These are phyloP conservation scores for Gandaritis pyraliata DNA, from an alignment of 2,888 invertebrate species.

Conservation along the genomic window DNA sequence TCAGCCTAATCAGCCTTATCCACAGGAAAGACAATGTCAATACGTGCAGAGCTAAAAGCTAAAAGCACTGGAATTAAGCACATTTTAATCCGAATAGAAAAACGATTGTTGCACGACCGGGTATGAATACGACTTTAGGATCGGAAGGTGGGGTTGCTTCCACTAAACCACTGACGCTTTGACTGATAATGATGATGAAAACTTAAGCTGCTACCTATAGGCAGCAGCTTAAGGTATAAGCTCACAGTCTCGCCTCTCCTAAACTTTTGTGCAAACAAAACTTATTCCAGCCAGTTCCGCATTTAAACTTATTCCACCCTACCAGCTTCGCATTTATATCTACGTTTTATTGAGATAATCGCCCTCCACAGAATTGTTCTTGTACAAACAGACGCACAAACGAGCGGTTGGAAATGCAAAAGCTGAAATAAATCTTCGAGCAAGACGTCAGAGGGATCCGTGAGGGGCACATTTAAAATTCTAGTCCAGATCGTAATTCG, in stretches of 20 bases:
- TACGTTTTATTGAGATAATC: constrained; percentile 63
- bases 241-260: neutral
- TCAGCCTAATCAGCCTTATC: too few relatives aligned
- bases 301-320: constrained; percentile 13
- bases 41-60: too few relatives aligned
- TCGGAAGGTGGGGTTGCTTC: too few relatives aligned
- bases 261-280: neutral
- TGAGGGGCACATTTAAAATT: constrained; percentile 68
- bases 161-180: too few relatives aligned
- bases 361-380: constrained; percentile 53
- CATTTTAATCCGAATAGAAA: too few relatives aligned
- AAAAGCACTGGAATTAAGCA: too few relatives aligned
- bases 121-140: too few relatives aligned
- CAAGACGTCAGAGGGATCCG: constrained; percentile 61
- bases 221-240: neutral
- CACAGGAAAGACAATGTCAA: too few relatives aligned
- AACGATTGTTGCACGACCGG: too few relatives aligned
- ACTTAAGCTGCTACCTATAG: neutral
- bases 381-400: constrained; percentile 50
- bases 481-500: constrained; percentile 58
- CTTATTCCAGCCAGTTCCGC: constrained; percentile 15
- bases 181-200: neutral
- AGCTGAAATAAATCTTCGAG: constrained; percentile 72
- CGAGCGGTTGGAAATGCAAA: constrained; percentile 63
- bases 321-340: constrained; percentile 45